phyloP scores from a whole-genome alignment of 92 coral and sea anemone species.

The Umimayanthus chanpuru region DNA sequence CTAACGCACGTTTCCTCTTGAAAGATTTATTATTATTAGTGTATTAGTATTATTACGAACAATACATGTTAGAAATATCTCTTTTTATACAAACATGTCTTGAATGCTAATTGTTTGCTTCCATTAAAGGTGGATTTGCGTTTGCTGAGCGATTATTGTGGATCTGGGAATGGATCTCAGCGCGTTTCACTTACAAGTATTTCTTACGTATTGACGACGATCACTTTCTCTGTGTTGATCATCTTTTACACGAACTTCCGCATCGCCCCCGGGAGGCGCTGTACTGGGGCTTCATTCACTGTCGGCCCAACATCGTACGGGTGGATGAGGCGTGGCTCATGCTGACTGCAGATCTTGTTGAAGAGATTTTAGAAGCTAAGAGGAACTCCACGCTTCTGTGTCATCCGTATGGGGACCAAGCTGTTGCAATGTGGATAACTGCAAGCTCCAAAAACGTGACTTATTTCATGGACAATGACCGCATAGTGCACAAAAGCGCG shows the following conservation, averaged over 20 bases:
- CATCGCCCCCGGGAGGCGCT: slow-evolving; percentile 72
- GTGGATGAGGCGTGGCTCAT: slow-evolving; percentile 98
- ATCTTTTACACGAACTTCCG: slow-evolving; percentile 74
- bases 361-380: slow-evolving; percentile 69
- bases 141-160: slow-evolving; percentile 89
- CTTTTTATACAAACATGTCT: neutral
- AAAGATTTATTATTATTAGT: too few relatives aligned
- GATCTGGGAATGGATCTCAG: slow-evolving; percentile 82
- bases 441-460: slow-evolving; percentile 78
- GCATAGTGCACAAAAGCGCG: slow-evolving; percentile 94
- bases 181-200: slow-evolving; percentile 61
- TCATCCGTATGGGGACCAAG: slow-evolving; percentile 95
- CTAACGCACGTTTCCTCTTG: too few relatives aligned
- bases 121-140: slow-evolving; percentile 66
- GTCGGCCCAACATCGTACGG: slow-evolving; percentile 80
- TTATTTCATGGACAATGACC: slow-evolving; percentile 88
- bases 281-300: slow-evolving; percentile 98
- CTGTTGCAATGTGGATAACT: slow-evolving; percentile 90
- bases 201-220: slow-evolving; percentile 97
- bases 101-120: neutral
- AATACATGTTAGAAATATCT: too few relatives aligned
- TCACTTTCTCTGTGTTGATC: slow-evolving; percentile 90
- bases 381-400: slow-evolving; percentile 70
- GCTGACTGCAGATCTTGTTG: slow-evolving; percentile 71
- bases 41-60: too few relatives aligned